Evolutionary conservation across 2,797 vertebrate species (phyloP).

Genomic region (Girardinus metallicus): DNA sequence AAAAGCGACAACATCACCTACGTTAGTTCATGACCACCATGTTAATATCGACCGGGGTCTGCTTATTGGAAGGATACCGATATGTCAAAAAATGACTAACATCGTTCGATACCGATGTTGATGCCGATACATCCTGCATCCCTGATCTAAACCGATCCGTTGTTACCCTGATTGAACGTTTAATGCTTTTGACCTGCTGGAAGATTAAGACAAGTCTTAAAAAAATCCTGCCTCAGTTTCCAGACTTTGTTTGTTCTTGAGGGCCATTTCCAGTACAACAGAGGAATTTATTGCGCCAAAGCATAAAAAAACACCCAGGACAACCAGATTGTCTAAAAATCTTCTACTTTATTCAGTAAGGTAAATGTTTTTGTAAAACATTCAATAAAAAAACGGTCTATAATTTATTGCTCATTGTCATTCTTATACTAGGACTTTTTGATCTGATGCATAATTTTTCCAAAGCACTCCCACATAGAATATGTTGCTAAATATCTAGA

Average conservation of each 20-base stretch:
- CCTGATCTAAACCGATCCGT: not conserved
- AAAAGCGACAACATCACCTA: not conserved
- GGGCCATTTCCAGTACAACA: not conserved
- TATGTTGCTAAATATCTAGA: conserved; percentile 77
- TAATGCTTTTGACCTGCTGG: not conserved
- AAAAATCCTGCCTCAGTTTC: not conserved
- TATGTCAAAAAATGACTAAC: too few species aligned
- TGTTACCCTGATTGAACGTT: not conserved
- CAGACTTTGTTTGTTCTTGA: not conserved
- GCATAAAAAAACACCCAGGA: conserved; percentile 23
- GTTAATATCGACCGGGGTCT: too few species aligned
- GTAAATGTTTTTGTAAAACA: conserved; percentile 85
- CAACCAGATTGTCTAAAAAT: conserved; percentile 79
- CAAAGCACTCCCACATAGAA: conserved; percentile 79
- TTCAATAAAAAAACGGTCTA: conserved; percentile 85
- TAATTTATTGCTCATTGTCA: conserved; percentile 84
- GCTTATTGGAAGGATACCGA: too few species aligned
- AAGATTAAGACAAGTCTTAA: not conserved
- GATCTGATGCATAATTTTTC: conserved; percentile 83
- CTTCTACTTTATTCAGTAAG: conserved; percentile 85
- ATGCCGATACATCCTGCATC: too few species aligned
- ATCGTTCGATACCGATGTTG: too few species aligned
- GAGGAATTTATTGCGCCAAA: not conserved
- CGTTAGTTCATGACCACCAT: not conserved
- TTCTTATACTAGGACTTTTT: conserved; percentile 77